Evolutionary conservation across 2,888 invertebrate genomes (phyloP), one percentile per base, ranked within the genome.

Genomic region (Caenorhabditis sp.): DNA sequence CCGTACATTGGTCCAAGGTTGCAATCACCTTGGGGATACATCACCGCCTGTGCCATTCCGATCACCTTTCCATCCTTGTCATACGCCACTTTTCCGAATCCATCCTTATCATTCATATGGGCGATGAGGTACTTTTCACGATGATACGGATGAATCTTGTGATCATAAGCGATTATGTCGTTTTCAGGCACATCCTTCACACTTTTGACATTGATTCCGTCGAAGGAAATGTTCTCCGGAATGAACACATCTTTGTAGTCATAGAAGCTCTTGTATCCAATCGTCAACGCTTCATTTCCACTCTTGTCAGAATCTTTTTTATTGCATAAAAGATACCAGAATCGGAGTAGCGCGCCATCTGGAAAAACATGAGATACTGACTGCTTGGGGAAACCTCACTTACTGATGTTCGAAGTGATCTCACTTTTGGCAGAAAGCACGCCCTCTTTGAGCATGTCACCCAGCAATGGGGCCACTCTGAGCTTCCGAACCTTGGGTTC

Each of bases 1-100:
- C 58, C 74, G 65, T 74, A 74, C 8, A 74, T 3, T 1, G 74
- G 74, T 22, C 74, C 74, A 3, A 65, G 18, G 47, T 65, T 65
- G 51, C 74, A 74, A 20, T 74, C 74, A 2, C 61, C 61, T 8
- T 11, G 3, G 15, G 61, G 61, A 64, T 71, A 71, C 32, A 71
- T 64, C 5, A 71, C 62, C 1, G 62, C 44, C 22, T 71, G 71
- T 20, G 53, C 71, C n/a, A 71, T 64, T n/a, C n/a, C n/a, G 32
- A 28, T 18, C 24, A 72, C 64, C 13, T 64, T 65, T 50, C 64
- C 64, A 22, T 55, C 35, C 9, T 55, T 15, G 55, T 62, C 56
- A 32, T 71, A 62, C 1, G 53, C 55, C 8, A 71, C 64, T 50
- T 72, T 72, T 9, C 55, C 72, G 40, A 58, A 72, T 13, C 72